Evolutionary conservation across 2,888 invertebrate species (phyloP), one percentile per base, ranked within the genome.

Genomic region (Bombyx huttoni): DNA sequence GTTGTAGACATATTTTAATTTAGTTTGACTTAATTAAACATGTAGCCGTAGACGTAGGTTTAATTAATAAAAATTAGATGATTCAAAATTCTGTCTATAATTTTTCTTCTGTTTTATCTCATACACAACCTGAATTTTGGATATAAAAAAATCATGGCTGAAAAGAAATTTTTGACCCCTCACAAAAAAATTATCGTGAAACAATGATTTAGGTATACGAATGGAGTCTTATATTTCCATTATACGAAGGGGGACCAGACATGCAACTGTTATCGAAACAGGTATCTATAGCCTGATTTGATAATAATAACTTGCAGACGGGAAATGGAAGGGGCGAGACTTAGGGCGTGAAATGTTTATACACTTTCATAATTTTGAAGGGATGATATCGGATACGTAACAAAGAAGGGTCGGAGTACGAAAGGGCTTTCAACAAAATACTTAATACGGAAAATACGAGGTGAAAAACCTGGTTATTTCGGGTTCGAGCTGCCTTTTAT

Each of bases 331-430:
- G 49, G 53, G 50, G 50, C 50, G 52, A 50, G 51, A 35, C 24
- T 61, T 62, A 69, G 85, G 86, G 86, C 81, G 87, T 84, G 85
- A 86, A 87, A 86, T 86, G 84, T 88, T 86, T 84, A 86, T 86
- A 87, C 86, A 85, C 81, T 85, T 86, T 85, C 83, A 87, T 87
- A 87, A 87, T 87, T 86, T 83, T 74, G 78, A 83, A 73, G 87
- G 87, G 85, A 80, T 83, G 77, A 79, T 81, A 85, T 83, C 79
- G 75, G 69, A 81, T 78, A 70, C 71, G 68, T 65, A 63, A 72
- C 70, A 75, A 74, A 70, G 77, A 78, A 80, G 85, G 82, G 77
- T 64, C 66, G 69, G 58, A 62, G 64, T 24, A 24, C 24, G 63
- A 73, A 73, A 75, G 75, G 77, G 81, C 78, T 83, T 83, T 82